Conservation (phyloP, 2,113 vertebrate genomes). For the Labeo rohita region DNA sequence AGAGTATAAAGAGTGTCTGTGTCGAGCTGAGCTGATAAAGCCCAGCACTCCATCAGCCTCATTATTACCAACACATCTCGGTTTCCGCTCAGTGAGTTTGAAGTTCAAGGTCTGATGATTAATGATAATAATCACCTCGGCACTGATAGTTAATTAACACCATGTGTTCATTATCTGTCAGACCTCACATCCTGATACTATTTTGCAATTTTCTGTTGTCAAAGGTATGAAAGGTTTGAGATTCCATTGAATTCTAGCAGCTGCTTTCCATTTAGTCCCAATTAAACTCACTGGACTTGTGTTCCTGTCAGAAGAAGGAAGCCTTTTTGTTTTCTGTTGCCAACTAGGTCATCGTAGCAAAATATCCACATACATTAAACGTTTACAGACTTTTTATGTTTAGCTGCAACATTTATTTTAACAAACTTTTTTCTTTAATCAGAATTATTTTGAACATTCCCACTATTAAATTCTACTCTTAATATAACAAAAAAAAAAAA, state of each 20-base stretch:
- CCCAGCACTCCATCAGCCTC: neutral
- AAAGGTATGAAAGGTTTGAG: neutral
- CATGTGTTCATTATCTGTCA: neutral
- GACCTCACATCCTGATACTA: neutral
- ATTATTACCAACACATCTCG: neutral
- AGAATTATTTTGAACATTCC: neutral
- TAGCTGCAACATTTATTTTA: no score
- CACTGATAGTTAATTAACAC: neutral
- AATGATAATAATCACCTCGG: neutral
- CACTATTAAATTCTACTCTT: neutral
- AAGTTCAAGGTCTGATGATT: neutral
- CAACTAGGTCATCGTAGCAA: neutral
- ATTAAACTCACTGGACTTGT: neutral
- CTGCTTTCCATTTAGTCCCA: slow-evolving; percentile 9
- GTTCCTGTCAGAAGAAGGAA: neutral
- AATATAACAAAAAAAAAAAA: no score
- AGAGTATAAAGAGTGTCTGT: neutral
- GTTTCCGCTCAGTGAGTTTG: neutral
- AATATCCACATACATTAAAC: neutral
- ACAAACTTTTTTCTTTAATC: neutral
- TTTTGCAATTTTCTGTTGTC: neutral
- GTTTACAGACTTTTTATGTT: no score
- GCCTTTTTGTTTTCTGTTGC: neutral
- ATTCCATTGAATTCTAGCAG: neutral
- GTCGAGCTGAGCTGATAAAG: neutral